Evolutionary conservation across 92 coral and sea anemone species (phyloP).

Genomic region (Muricea muricata): DNA sequence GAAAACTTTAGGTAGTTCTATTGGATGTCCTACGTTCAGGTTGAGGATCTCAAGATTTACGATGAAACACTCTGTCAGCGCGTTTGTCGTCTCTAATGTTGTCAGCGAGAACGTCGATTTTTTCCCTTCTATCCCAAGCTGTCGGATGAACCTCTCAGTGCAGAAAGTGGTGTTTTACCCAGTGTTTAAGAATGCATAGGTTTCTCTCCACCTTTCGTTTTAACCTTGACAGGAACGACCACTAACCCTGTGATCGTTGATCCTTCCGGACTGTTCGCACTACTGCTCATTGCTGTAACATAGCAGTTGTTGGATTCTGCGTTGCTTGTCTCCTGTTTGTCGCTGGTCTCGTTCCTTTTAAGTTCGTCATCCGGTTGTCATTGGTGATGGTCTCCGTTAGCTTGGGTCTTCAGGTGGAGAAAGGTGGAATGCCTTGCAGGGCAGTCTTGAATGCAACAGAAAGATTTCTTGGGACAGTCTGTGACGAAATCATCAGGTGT

Average conservation of each 20-base stretch:
- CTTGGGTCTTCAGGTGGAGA: too few species aligned
- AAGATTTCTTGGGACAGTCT: too few species aligned
- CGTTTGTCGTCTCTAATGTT: conserved; percentile 25
- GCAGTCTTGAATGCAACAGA: too few species aligned
- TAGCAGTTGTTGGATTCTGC: background rate
- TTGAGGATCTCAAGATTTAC: background rate
- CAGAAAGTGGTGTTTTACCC: conserved; percentile 54
- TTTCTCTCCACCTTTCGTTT: background rate
- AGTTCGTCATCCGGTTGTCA: too few species aligned
- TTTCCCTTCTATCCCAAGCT: conserved; percentile 25
- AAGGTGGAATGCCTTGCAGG: too few species aligned
- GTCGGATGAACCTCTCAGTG: conserved; percentile 18
- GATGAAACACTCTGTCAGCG: background rate
- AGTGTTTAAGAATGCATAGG: conserved; percentile 61
- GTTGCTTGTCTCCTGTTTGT: too few species aligned
- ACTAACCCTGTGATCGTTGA: background rate
- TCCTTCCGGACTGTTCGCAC: background rate
- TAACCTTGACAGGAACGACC: conserved; percentile 60
- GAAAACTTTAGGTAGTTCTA: conserved; percentile 44
- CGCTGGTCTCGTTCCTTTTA: too few species aligned
- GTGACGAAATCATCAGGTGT: too few species aligned
- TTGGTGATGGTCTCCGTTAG: too few species aligned
- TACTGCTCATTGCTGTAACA: too few species aligned
- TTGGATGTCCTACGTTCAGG: conserved; percentile 41
- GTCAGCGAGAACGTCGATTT: conserved; percentile 47